Percentiles rank a stretch among this genome's conserved stretches.
These are phyloP conservation scores for Tapera naevia DNA, from an alignment of 2,797 vertebrate species.

Conservation along the genomic window DNA sequence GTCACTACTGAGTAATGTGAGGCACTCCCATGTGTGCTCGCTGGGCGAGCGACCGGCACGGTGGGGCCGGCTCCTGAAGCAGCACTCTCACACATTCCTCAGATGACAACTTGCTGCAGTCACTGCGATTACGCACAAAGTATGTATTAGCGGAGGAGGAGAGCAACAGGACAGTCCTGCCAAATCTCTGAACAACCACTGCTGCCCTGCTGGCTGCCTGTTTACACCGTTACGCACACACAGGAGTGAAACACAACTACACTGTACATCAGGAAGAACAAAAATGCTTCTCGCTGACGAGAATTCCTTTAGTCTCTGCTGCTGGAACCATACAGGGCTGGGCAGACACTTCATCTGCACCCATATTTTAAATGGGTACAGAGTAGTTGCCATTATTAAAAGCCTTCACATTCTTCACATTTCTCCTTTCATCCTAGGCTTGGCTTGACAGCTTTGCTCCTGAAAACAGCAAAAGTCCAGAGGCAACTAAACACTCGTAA, in stretches of 20 bases:
- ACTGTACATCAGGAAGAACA: not conserved
- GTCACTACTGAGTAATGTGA: not conserved
- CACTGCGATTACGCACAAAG: not conserved
- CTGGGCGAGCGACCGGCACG: not conserved
- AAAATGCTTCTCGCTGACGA: not conserved
- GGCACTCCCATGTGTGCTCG: not conserved
- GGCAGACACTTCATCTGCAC: not conserved
- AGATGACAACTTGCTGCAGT: not conserved
- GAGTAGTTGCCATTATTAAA: conserved; percentile 26
- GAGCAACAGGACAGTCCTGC: not conserved
- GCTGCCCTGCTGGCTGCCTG: not conserved
- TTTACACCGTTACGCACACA: not conserved
- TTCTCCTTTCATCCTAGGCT: conserved; percentile 21
- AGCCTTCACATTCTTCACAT: not conserved
- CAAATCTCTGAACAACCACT: not conserved
- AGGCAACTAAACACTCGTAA: not conserved
- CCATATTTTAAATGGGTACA: not conserved
- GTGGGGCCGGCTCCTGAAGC: not conserved
- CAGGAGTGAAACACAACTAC: not conserved
- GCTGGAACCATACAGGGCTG: conserved; percentile 1
- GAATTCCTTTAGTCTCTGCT: not conserved
- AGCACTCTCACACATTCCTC: conserved; percentile 29
- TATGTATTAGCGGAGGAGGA: not conserved
- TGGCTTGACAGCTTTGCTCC: not conserved
- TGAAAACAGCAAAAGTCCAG: not conserved